A percentile compares a stretch with the other conserved stretches of the same genome.
Conservation (phyloP, 1,140 invertebrate species). For the Drosophila burlai region DNA sequence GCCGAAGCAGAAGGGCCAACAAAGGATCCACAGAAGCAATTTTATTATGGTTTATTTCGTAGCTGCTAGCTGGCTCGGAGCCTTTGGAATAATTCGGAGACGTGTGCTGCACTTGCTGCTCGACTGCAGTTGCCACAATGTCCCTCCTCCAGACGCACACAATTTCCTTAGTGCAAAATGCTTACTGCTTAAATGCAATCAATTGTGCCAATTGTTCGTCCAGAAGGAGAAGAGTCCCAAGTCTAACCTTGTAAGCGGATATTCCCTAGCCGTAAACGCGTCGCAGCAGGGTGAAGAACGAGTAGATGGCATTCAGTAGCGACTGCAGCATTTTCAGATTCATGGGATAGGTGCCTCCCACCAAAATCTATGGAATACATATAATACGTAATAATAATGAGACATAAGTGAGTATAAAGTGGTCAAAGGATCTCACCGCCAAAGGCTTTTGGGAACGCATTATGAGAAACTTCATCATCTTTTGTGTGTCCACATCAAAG, state of each 20-base stretch:
- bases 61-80: conserved; percentile 15
- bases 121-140: conserved; percentile 54
- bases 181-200: conserved; percentile 70
- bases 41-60: conserved; percentile 79
- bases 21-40: conserved; percentile 55
- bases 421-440: conserved; percentile 52
- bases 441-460: conserved; percentile 75
- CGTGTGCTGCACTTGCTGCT: conserved; percentile 40
- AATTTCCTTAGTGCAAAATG: conserved; percentile 27
- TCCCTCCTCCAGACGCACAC: conserved; percentile 17
- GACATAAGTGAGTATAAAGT: conserved; percentile 3
- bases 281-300: conserved; percentile 66
- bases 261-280: conserved; percentile 60
- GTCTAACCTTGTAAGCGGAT: conserved; percentile 18
- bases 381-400: conserved; percentile 11
- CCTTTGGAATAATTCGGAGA: conserved; percentile 39
- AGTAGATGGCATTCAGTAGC: conserved; percentile 68
- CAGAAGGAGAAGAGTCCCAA: neutral
- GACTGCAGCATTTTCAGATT: conserved; percentile 74
- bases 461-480: conserved; percentile 68
- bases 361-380: conserved; percentile 55
- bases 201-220: conserved; percentile 61
- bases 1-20: conserved; percentile 17
- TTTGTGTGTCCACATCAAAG: conserved; percentile 70
- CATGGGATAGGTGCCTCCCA: conserved; percentile 72